These are phyloP conservation scores for Umimayanthus chanpuru DNA, from an alignment of 92 coral and sea anemone species.

Conservation along the genomic window DNA sequence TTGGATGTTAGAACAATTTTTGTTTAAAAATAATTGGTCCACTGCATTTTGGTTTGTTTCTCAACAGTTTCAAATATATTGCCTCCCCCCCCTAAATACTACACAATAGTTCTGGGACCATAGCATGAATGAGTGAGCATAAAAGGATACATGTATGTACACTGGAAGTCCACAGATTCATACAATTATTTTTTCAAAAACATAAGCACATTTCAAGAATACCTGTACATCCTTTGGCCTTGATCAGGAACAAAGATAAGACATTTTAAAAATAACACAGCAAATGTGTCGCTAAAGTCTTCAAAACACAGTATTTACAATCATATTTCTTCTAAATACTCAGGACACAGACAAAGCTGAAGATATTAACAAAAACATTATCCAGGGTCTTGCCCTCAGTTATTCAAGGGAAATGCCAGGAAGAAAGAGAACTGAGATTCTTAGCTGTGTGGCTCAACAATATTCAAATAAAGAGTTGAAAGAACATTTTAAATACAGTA, in stretches of 20 bases:
- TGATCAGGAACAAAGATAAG: too few species aligned
- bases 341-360: background rate
- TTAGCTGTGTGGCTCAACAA: constrained; percentile 20
- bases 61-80: background rate
- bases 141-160: background rate
- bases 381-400: background rate
- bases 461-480: constrained; percentile 26
- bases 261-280: too few species aligned
- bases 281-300: too few species aligned
- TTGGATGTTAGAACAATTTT: background rate
- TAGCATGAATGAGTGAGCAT: background rate
- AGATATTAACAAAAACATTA: background rate
- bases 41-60: background rate
- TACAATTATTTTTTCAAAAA: background rate
- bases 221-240: too few species aligned
- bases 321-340: background rate
- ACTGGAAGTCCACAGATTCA: background rate
- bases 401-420: background rate
- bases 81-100: background rate
- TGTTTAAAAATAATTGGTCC: background rate
- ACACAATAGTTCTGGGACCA: background rate
- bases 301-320: background rate
- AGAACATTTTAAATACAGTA: constrained; percentile 1
- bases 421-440: background rate
- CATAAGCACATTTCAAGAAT: too few species aligned